These are phyloP conservation scores for Agrenia bidenticulata DNA, from an alignment of 2,888 invertebrate genomes.

Conservation along the genomic window DNA sequence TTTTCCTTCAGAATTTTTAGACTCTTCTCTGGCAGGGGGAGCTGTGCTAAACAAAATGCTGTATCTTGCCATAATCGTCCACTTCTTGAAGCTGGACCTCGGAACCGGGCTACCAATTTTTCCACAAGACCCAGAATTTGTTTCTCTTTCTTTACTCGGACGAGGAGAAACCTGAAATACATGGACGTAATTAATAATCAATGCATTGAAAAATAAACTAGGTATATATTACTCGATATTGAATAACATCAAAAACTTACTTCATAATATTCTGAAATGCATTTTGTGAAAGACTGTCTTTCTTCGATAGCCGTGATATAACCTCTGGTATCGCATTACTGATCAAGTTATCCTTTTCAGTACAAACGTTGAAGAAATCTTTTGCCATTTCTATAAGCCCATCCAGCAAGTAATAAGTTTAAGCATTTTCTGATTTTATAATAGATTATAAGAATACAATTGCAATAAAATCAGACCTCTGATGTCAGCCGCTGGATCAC, in stretches of 20 bases:
- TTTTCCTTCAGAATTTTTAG: constrained; percentile 47
- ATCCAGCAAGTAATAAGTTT: neutral
- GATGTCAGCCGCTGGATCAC: constrained; percentile 35
- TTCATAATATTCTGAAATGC: constrained; percentile 45
- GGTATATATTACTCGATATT: too few species aligned
- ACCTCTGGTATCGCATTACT: constrained; percentile 50
- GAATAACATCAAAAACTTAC: constrained; percentile 29
- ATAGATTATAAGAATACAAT: too few species aligned
- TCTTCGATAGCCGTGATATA: constrained; percentile 39
- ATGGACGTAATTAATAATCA: too few species aligned
- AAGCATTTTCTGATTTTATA: neutral
- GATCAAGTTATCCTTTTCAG: constrained; percentile 48
- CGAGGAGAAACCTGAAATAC: constrained; percentile 36
- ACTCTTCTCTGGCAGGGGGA: constrained; percentile 45
- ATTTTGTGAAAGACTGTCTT: constrained; percentile 39
- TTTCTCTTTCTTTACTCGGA: constrained; percentile 46
- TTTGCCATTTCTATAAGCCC: constrained; percentile 43
- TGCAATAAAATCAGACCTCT: constrained; percentile 29
- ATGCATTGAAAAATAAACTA: too few species aligned
- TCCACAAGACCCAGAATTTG: constrained; percentile 46
- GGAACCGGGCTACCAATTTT: constrained; percentile 43
- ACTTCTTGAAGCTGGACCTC: constrained; percentile 19
- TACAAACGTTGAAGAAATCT: constrained; percentile 48
- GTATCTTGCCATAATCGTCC: constrained; percentile 44
- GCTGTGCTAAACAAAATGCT: constrained; percentile 44